phyloP scores from a whole-genome alignment of 2,797 vertebrate genomes.

The Acanthurus lineatus region DNA sequence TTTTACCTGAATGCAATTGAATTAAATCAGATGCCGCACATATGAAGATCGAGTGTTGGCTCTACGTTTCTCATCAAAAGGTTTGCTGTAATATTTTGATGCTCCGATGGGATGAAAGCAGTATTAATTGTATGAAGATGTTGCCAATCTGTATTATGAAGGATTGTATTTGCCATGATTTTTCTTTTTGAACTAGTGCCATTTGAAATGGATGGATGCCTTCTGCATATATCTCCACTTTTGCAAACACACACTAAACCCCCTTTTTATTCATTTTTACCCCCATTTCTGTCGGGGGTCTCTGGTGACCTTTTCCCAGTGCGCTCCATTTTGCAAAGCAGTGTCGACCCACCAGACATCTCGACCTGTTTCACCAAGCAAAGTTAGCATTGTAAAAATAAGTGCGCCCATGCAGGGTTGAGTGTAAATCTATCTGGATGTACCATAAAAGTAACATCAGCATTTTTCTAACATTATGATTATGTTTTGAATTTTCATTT shows the following conservation, averaged over 20 bases:
- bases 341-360: background rate
- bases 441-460: conserved; percentile 38
- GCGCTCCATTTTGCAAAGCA: conserved; percentile 26
- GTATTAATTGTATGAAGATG: conserved; percentile 31
- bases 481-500: conserved; percentile 9
- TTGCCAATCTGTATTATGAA: conserved; percentile 53
- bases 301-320: conserved; percentile 2
- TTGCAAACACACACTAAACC: conserved; percentile 39
- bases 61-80: background rate
- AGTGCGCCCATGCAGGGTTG: background rate
- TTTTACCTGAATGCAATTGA: background rate
- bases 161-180: conserved; percentile 46
- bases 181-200: conserved; percentile 47
- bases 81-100: conserved; percentile 1
- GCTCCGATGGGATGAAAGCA: conserved; percentile 20
- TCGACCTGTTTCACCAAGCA: background rate
- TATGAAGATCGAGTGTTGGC: background rate
- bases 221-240: conserved; percentile 43
- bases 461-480: conserved; percentile 39
- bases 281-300: conserved; percentile 81
- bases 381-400: conserved; percentile 11
- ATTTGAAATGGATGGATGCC: conserved; percentile 41
- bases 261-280: conserved; percentile 28
- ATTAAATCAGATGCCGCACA: background rate
- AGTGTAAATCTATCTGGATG: conserved; percentile 35